These are phyloP conservation scores for Sebastes taczanowskii DNA, from an alignment of 2,797 vertebrate genomes.

Conservation along the genomic window DNA sequence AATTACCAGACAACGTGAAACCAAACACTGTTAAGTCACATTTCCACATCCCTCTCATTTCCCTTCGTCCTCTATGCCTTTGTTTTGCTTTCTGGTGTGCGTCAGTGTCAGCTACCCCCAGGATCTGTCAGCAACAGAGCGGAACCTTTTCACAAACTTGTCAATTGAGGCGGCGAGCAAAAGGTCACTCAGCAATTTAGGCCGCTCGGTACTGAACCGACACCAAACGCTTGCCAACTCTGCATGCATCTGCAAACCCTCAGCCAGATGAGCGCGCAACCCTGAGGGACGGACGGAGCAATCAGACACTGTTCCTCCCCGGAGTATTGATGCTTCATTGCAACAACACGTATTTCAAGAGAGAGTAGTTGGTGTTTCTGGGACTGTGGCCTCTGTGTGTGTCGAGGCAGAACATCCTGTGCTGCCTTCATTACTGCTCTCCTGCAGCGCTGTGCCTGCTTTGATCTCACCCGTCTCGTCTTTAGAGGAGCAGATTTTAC, in stretches of 20 bases:
- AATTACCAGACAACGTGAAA: slow-evolving; percentile 39
- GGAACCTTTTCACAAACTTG: slow-evolving; percentile 62
- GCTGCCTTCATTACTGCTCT: slow-evolving; percentile 45
- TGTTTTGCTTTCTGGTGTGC: slow-evolving; percentile 26
- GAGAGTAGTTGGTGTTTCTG: slow-evolving; percentile 3
- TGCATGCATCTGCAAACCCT: slow-evolving; percentile 21
- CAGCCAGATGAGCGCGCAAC: not conserved
- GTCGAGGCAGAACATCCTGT: slow-evolving; percentile 49
- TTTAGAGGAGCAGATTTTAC: slow-evolving; percentile 57
- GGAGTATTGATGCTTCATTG: slow-evolving; percentile 8
- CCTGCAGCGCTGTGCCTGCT: slow-evolving; percentile 42
- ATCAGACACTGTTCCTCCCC: not conserved
- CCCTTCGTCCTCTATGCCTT: not conserved
- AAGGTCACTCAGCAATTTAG: slow-evolving; percentile 66
- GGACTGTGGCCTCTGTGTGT: slow-evolving; percentile 24
- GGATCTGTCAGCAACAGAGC: slow-evolving; percentile 33
- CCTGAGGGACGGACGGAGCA: not conserved
- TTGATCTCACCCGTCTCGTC: slow-evolving; percentile 57
- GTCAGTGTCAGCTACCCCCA: slow-evolving; percentile 23
- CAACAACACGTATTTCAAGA: not conserved
- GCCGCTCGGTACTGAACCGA: not conserved
- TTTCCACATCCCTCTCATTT: slow-evolving; percentile 2
- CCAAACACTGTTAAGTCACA: slow-evolving; percentile 21
- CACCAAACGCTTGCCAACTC: not conserved
- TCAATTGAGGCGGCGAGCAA: slow-evolving; percentile 46